Evolutionary conservation across 2,888 invertebrate genomes (phyloP), one percentile per base, ranked within the genome.

Genomic region (Erebia palarica): DNA sequence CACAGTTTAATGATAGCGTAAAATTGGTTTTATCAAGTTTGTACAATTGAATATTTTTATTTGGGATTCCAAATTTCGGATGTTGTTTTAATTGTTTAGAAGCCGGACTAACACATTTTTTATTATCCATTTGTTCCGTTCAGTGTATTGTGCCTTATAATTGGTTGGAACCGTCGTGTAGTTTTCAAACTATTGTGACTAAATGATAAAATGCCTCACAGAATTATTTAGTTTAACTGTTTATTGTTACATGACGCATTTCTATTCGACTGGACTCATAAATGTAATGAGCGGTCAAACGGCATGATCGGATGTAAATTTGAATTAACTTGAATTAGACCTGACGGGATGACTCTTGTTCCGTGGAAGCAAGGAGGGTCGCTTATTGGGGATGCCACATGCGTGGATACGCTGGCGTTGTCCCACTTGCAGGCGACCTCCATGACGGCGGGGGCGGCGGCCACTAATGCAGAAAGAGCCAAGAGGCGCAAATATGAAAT

Each of bases 261-360:
- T 8, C 16, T 65, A 42, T 65, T 42, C 11, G 16, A 55, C 53
- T 42, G 42, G 53, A 65, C 55, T 68, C 21, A 57, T 63, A 18
- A 57, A 63, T 60, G 70, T 74, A 74, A 75, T 66, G 72, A 69
- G 70, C 71, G 72, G 74, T 71, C 67, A 73, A 75, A 59, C 65
- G 61, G 65, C 67, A 70, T 73, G 72, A 73, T 73, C 68, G 64
- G 69, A 73, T 73, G 73, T 73, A 71, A 75, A 73, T 72, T 73
- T 70, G 73, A 49, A 70, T 70, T 55, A 59, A 53, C 49, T 64
- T n/a, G n/a, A n/a, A n/a, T n/a, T n/a, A n/a, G n/a, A n/a, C n/a
- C n/a, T n/a, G n/a, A n/a, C n/a, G n/a, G n/a, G n/a, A n/a, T n/a
- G n/a, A n/a, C n/a, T n/a, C n/a, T n/a, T n/a, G n/a, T n/a, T n/a